These are phyloP conservation scores for Heteractis magnifica DNA, from an alignment of 92 coral and sea anemone species.

Conservation along the genomic window DNA sequence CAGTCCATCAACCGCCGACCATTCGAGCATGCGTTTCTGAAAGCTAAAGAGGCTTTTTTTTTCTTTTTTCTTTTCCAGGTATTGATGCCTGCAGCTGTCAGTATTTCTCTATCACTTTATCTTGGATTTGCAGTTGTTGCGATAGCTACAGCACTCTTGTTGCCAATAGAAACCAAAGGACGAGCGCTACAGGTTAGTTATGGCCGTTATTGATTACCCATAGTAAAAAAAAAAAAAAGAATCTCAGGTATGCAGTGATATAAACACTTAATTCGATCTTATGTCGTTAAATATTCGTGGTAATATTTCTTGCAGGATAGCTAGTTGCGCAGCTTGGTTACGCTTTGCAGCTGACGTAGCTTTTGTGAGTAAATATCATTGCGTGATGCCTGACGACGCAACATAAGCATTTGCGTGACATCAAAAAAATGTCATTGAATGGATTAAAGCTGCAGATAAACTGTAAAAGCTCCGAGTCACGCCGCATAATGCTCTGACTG, in stretches of 20 bases:
- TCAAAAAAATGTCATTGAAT: background rate
- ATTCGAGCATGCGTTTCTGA: too few species aligned
- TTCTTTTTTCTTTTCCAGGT: slow-evolving; percentile 51
- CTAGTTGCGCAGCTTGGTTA: background rate
- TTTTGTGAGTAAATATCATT: background rate
- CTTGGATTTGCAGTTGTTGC: slow-evolving; percentile 70
- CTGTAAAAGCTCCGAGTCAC: background rate
- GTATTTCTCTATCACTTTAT: slow-evolving; percentile 68
- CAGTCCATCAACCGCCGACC: too few species aligned
- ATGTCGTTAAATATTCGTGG: too few species aligned
- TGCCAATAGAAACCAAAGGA: slow-evolving; percentile 94
- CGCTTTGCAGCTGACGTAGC: background rate
- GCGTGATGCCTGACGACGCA: background rate
- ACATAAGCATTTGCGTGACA: background rate
- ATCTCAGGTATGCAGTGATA: background rate
- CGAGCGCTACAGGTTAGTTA: slow-evolving; percentile 63
- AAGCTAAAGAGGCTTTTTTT: background rate
- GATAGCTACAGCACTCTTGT: slow-evolving; percentile 63
- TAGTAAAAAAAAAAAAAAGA: background rate
- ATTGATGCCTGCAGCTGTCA: slow-evolving; percentile 71
- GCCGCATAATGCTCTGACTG: background rate
- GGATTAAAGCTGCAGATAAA: too few species aligned
- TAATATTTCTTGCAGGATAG: background rate
- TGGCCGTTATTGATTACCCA: background rate
- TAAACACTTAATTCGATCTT: background rate